Percentiles rank a stretch among this genome's conserved stretches.
Conservation (phyloP, 2,113 vertebrate species). For the Ctenomys sociabilis region DNA sequence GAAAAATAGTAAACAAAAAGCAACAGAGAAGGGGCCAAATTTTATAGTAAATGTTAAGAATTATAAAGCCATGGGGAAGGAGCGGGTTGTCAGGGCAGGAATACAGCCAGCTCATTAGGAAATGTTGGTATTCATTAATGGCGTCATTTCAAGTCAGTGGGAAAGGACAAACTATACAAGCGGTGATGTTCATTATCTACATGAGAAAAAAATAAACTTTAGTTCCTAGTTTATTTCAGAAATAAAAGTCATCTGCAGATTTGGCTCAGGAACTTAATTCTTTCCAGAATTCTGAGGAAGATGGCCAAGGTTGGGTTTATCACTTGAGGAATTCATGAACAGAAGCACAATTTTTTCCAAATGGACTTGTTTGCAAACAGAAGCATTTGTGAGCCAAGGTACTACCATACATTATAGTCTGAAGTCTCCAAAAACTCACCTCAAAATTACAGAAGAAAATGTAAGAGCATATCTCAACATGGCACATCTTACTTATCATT, state of each 20-base stretch:
- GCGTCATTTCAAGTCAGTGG: background rate
- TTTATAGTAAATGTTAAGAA: background rate
- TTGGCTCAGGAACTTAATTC: background rate
- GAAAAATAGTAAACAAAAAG: background rate
- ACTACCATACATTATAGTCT: background rate
- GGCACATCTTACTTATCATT: background rate
- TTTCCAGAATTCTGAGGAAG: background rate
- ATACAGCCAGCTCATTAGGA: background rate
- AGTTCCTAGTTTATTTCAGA: background rate
- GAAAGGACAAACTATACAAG: slow-evolving; percentile 7
- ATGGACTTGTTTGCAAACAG: background rate
- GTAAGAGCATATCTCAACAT: background rate
- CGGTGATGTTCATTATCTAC: background rate
- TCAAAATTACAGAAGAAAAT: slow-evolving; percentile 21
- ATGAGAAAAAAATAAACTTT: slow-evolving; percentile 26
- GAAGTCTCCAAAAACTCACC: background rate
- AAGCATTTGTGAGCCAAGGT: background rate
- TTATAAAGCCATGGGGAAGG: background rate
- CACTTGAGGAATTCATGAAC: background rate
- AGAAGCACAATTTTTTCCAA: background rate
- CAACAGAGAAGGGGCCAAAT: background rate
- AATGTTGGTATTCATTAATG: background rate
- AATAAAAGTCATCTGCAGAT: background rate
- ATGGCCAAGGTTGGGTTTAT: background rate
- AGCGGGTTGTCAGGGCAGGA: background rate